Evolutionary conservation across 2,797 vertebrate genomes (phyloP).

Genomic region (Scomberomorus guttatus): DNA sequence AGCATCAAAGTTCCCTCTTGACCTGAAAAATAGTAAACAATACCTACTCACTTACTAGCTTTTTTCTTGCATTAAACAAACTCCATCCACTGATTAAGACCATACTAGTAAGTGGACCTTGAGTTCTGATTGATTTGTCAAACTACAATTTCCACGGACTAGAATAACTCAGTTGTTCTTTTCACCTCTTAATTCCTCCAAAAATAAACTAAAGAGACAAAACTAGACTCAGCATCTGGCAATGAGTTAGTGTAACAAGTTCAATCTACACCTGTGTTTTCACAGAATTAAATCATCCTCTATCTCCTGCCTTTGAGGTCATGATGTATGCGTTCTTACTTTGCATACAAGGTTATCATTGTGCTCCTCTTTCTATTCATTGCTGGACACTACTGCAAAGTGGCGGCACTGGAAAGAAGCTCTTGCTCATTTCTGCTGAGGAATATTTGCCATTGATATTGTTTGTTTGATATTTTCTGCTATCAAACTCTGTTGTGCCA

Average conservation of each 20-base stretch:
- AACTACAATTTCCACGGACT: too few species aligned
- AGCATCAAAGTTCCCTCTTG: too few species aligned
- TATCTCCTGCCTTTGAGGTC: background rate
- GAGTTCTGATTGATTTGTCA: too few species aligned
- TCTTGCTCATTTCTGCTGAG: background rate
- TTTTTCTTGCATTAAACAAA: too few species aligned
- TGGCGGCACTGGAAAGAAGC: background rate
- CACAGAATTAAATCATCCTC: background rate
- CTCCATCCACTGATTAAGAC: too few species aligned
- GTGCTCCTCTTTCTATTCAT: background rate
- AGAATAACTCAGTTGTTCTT: background rate
- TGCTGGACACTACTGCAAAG: background rate
- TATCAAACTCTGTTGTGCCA: slow-evolving; percentile 19
- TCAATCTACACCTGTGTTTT: background rate
- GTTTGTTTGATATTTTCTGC: slow-evolving; percentile 19
- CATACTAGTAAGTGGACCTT: too few species aligned
- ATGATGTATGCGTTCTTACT: background rate
- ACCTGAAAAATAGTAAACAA: too few species aligned
- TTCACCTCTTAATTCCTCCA: background rate
- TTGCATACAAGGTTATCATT: background rate
- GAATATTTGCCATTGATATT: background rate
- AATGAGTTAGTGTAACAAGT: background rate
- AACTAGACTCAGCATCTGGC: background rate
- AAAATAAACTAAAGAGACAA: background rate
- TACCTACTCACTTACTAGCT: too few species aligned